phyloP scores from a whole-genome alignment of 2,888 invertebrate genomes.

The Arctia plantaginis region DNA sequence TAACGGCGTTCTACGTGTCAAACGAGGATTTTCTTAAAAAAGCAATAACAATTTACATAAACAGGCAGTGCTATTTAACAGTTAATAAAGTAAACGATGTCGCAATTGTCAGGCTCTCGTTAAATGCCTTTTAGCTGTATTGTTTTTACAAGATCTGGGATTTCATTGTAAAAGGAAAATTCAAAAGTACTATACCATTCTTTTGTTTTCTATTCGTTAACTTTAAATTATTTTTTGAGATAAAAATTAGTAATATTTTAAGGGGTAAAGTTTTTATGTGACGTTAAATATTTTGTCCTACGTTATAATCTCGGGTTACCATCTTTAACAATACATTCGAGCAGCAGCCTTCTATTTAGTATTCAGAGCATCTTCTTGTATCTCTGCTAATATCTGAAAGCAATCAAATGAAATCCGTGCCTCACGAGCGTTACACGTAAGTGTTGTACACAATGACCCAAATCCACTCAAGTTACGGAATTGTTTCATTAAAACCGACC shows the following conservation, averaged over 20 bases:
- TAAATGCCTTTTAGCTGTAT: conserved; percentile 82
- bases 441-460: conserved; percentile 78
- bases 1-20: conserved; percentile 83
- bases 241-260: background rate
- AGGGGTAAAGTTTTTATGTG: conserved; percentile 20
- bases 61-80: conserved; percentile 85
- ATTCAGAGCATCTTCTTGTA: conserved; percentile 47
- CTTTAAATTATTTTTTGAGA: background rate
- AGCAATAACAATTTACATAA: conserved; percentile 87
- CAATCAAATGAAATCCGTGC: conserved; percentile 59
- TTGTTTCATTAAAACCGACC: conserved; percentile 82
- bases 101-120: conserved; percentile 80
- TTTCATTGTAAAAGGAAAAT: conserved; percentile 30
- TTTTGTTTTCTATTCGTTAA: background rate
- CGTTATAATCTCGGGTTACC: conserved; percentile 26
- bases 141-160: conserved; percentile 77
- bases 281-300: conserved; percentile 30
- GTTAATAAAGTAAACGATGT: conserved; percentile 85
- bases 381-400: conserved; percentile 55
- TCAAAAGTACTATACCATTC: background rate
- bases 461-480: conserved; percentile 74
- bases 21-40: conserved; percentile 84
- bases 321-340: conserved; percentile 29
- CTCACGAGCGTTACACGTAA: conserved; percentile 63
- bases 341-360: conserved; percentile 37